Percentiles rank a stretch among this genome's conserved stretches.
phyloP scores from a whole-genome alignment of 2,797 vertebrate genomes.

The Rhabdophis nuchalis region DNA sequence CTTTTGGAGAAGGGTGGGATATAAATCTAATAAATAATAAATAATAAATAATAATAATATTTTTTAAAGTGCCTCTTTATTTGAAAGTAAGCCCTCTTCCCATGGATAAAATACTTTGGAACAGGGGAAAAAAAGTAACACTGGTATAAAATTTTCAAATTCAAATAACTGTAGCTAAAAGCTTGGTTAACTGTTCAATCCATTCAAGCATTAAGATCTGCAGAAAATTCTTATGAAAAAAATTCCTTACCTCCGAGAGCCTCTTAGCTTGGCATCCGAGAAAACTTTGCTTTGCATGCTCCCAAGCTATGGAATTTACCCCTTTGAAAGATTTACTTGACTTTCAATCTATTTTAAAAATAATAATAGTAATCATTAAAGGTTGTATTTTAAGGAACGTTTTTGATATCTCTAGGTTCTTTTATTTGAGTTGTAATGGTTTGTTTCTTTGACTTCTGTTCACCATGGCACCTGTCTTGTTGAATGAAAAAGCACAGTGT shows the following conservation, averaged over 20 bases:
- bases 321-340: neutral
- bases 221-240: neutral
- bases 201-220: neutral
- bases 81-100: neutral
- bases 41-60: no score
- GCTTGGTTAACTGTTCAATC: neutral
- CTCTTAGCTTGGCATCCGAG: neutral
- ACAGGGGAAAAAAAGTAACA: neutral
- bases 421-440: neutral
- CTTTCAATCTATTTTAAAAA: neutral
- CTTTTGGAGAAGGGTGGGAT: no score
- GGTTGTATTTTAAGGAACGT: neutral
- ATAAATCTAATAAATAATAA: no score
- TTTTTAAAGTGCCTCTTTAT: neutral
- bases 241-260: neutral
- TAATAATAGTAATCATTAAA: neutral
- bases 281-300: neutral
- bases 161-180: neutral
- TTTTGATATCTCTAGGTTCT: neutral
- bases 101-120: neutral
- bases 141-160: neutral
- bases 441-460: neutral
- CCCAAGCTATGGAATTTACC: neutral
- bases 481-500: neutral
- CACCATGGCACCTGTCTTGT: neutral